Conservation (phyloP, 1,140 invertebrate species). For the Nasonia longicornis region DNA sequence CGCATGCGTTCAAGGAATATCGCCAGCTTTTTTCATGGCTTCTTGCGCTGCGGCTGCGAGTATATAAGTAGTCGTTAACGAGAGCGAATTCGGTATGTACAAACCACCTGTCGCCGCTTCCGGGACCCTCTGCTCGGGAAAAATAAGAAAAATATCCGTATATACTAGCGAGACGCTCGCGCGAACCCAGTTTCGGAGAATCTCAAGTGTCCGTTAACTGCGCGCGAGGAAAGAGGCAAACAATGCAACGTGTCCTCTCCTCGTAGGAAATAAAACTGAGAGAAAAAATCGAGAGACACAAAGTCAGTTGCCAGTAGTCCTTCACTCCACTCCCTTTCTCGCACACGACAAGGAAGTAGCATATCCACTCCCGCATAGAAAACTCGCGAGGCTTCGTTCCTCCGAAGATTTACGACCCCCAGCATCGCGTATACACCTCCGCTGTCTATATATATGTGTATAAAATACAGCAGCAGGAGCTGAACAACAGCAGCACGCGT, state of each 20-base stretch:
- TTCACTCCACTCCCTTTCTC: no score
- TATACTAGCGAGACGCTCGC: not conserved
- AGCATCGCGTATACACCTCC: constrained; percentile 42
- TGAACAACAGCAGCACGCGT: constrained; percentile 39
- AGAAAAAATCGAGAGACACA: constrained; percentile 4
- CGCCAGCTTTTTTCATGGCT: not conserved
- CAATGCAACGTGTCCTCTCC: no score
- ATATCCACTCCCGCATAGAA: constrained; percentile 3
- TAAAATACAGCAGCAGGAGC: not conserved
- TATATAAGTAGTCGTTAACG: not conserved
- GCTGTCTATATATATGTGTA: constrained; percentile 28
- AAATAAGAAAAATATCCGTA: not conserved
- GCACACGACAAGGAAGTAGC: constrained; percentile 9
- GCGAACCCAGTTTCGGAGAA: constrained; percentile 47
- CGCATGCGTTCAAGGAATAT: not conserved
- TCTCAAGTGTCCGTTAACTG: not conserved
- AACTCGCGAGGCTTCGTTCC: constrained; percentile 32
- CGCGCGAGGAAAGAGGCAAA: no score
- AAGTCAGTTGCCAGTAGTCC: not conserved
- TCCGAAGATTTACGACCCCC: constrained; percentile 60
- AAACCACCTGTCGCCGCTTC: constrained; percentile 36
- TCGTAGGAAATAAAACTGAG: no score
- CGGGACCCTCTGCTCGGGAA: constrained; percentile 21
- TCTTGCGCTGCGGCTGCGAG: not conserved
- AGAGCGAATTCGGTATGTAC: not conserved